Conservation (phyloP, 2,113 vertebrate species). For the Henicopernis longicauda region DNA sequence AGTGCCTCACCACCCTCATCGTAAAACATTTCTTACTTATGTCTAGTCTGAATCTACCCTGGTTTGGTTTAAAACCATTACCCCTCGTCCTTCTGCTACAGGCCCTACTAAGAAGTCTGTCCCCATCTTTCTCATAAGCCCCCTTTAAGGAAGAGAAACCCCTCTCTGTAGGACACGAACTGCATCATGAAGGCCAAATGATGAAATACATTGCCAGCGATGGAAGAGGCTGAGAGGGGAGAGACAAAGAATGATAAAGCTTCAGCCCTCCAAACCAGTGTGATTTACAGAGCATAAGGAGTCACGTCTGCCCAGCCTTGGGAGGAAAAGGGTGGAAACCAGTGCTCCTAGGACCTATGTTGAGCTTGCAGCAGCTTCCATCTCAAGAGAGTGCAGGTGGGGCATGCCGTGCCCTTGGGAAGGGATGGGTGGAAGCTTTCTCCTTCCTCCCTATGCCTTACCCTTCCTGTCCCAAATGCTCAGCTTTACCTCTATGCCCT, state of each 20-base stretch:
- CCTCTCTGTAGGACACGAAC: neutral
- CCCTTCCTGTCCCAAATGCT: neutral
- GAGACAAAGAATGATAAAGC: neutral
- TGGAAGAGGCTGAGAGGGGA: neutral
- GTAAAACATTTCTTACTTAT: neutral
- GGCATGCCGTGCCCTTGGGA: neutral
- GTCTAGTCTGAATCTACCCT: neutral
- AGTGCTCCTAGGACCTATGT: neutral
- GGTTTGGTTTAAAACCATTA: neutral
- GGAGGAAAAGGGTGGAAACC: neutral
- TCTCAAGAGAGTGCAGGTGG: neutral
- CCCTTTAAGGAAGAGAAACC: neutral
- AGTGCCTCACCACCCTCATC: accelerated
- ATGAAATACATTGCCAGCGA: neutral
- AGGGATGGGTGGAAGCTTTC: neutral
- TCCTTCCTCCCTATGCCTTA: neutral
- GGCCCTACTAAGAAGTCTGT: neutral
- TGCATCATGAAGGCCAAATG: accelerated
- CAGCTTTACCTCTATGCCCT: neutral
- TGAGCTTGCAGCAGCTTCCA: neutral
- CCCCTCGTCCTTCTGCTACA: neutral
- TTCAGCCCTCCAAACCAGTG: neutral
- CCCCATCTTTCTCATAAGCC: neutral
- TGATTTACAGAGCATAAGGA: neutral
- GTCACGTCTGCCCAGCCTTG: accelerated